Conservation (phyloP, 2,888 invertebrate species). For the Andrena bicolor region DNA sequence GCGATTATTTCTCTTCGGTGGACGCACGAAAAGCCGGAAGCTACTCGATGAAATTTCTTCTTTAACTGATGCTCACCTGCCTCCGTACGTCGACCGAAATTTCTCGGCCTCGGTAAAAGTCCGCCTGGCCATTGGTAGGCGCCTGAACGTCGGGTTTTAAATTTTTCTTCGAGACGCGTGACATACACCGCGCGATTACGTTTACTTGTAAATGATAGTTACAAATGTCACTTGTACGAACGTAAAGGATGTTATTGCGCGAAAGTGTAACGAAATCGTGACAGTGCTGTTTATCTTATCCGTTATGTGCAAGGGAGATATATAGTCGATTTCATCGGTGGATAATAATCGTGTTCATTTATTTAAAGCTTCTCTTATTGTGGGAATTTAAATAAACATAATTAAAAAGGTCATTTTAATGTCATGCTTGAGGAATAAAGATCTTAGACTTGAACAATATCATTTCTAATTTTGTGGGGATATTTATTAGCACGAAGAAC, state of each 20-base stretch:
- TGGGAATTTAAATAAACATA: not conserved
- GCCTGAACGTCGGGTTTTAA: not conserved
- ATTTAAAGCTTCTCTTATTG: not conserved
- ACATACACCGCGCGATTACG: constrained; percentile 19
- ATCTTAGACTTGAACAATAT: no score
- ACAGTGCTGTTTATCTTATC: constrained; percentile 3
- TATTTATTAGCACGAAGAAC: no score
- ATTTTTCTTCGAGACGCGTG: constrained; percentile 28
- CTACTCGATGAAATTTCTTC: constrained; percentile 54
- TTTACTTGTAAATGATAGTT: constrained; percentile 29
- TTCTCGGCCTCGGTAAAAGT: constrained; percentile 11
- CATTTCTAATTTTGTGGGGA: no score
- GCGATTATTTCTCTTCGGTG: constrained; percentile 28
- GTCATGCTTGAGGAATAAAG: no score
- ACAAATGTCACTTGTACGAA: constrained; percentile 9
- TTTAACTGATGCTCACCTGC: constrained; percentile 33
- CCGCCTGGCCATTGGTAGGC: not conserved
- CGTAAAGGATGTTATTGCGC: not conserved
- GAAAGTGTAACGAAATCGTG: constrained; percentile 27
- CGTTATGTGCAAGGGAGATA: not conserved
- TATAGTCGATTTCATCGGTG: constrained; percentile 21
- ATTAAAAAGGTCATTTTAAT: not conserved
- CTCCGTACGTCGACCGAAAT: constrained; percentile 16
- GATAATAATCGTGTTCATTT: constrained; percentile 19
- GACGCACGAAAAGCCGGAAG: constrained; percentile 24